Percentiles rank a stretch among this genome's conserved stretches.
Evolutionary conservation across 92 coral and sea anemone species (phyloP).

Genomic region (Palythoa grandis): DNA sequence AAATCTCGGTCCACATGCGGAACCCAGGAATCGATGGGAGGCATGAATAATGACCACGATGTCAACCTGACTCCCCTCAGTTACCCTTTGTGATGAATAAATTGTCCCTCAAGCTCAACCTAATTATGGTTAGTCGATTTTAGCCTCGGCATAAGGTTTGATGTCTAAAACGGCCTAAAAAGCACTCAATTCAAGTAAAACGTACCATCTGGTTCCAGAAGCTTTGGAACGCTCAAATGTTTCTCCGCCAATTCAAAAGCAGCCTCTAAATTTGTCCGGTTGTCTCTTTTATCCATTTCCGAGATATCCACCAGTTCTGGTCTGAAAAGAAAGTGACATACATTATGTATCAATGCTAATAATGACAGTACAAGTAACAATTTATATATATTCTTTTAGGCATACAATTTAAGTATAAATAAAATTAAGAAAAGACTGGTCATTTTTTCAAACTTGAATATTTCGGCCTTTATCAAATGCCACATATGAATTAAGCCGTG

Average conservation of each 20-base stretch:
- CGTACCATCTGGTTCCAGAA: slow-evolving; percentile 82
- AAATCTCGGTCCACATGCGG: too few species aligned
- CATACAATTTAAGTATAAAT: too few species aligned
- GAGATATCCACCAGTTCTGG: slow-evolving; percentile 75
- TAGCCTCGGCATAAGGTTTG: background rate
- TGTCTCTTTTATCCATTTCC: slow-evolving; percentile 58
- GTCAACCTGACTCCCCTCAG: too few species aligned
- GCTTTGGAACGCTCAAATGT: slow-evolving; percentile 76
- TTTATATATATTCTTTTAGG: too few species aligned
- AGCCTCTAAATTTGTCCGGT: slow-evolving; percentile 62
- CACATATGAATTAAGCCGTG: too few species aligned
- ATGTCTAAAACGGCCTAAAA: background rate
- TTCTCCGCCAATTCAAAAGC: slow-evolving; percentile 81
- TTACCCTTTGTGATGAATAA: background rate
- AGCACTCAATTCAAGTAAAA: background rate
- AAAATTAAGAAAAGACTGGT: too few species aligned
- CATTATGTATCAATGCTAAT: background rate
- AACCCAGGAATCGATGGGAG: too few species aligned
- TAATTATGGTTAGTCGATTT: background rate
- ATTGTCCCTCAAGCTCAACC: background rate
- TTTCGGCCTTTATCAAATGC: too few species aligned
- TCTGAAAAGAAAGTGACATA: slow-evolving; percentile 34
- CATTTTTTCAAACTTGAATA: too few species aligned
- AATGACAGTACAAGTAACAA: background rate
- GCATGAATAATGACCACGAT: too few species aligned